Evolutionary conservation across 2,888 invertebrate genomes (phyloP).

Genomic region (Strigamia transsilvanica): DNA sequence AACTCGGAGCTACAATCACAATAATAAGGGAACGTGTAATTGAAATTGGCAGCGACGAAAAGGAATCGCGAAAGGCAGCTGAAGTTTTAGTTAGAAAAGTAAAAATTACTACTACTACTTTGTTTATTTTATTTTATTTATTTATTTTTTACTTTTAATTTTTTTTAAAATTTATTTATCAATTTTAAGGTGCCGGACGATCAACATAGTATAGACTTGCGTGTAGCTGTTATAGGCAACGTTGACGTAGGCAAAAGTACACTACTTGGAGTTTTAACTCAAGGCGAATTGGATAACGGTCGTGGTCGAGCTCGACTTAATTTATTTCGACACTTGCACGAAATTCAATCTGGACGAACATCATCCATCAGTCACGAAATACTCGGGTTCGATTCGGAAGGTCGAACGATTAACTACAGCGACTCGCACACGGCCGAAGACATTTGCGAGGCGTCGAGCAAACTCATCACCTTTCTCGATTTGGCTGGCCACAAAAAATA

Average conservation of each 20-base stretch:
- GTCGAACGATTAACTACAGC: conserved; percentile 83
- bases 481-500: conserved; percentile 96
- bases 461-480: conserved; percentile 93
- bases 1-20: conserved; percentile 82
- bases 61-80: conserved; percentile 72
- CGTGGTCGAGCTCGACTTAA: conserved; percentile 92
- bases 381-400: conserved; percentile 89
- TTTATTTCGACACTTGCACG: conserved; percentile 91
- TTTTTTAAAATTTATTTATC: background rate
- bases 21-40: conserved; percentile 75
- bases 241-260: conserved; percentile 98
- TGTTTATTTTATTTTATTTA: too few relatives aligned
- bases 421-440: conserved; percentile 91
- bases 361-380: conserved; percentile 97
- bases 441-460: conserved; percentile 90
- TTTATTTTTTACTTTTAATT: background rate
- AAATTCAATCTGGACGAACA: conserved; percentile 91
- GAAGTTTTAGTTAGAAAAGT: conserved; percentile 91
- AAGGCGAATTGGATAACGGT: conserved; percentile 95
- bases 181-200: conserved; percentile 76
- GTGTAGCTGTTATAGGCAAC: conserved; percentile 92
- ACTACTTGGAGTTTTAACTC: conserved; percentile 91
- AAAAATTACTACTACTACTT: too few relatives aligned
- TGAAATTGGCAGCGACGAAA: conserved; percentile 55
- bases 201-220: conserved; percentile 85